Evolutionary conservation across 2,888 invertebrate genomes (phyloP), one percentile per base, ranked within the genome.

Genomic region (Nipponacmea schrenckii): DNA sequence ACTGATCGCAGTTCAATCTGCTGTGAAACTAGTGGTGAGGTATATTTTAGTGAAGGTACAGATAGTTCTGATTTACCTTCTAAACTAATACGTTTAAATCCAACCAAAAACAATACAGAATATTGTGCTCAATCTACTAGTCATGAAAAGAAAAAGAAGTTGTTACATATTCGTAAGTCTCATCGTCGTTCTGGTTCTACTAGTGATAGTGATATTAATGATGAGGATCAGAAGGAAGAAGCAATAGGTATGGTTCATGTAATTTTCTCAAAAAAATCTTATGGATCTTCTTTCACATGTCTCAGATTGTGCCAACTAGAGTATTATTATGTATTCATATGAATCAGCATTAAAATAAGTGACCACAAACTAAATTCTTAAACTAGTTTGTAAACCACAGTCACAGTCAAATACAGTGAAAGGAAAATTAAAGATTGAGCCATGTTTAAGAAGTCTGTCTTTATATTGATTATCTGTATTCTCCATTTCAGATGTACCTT

Each of bases 101-200:
- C 68, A 2, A 27, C 26, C 7, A 69, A 69, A 46, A 24, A 56
- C 4, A 24, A 24, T 56, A 24, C 20, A 56, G 56, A 56, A 24
- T 56, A 56, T 56, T 56, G 56, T 56, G 56, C 24, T 24, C 20
- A 56, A 56, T 31, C 45, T 63, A 46, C 63, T 8, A 62, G 46
- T 44, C n/a, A 46, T 24, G 68, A 69, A 46, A 69, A 69, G 68
- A 69, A 69, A 46, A 69, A 69, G 63, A 69, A 69, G 24, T 26
- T 69, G 15, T n/a, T 69, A n/a, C 68, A 69, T 45, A 63, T 62
- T 17, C 44, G 68, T 12, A 69, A 69, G 17, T 63, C 68, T 26
- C 68, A 69, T 26, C 27, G 68, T 27, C 62, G 63, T 62, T 63
- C 45, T 12, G 63, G 68, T 44, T 63, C 68, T 46, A 69, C 62